phyloP scores from a whole-genome alignment of 2,888 invertebrate genomes.

The Dioctria rufipes region DNA sequence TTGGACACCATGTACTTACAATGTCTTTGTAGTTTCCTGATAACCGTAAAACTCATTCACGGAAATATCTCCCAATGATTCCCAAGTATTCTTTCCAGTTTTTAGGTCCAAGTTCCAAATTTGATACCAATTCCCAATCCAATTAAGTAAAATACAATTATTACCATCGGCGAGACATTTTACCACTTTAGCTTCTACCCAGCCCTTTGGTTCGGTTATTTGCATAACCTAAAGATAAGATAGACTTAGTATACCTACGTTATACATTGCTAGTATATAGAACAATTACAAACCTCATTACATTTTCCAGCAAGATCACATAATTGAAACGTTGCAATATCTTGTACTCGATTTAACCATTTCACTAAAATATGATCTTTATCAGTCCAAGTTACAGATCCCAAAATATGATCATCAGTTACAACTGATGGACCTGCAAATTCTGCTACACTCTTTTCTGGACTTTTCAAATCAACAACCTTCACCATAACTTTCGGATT shows the following conservation, averaged over 20 bases:
- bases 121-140: conserved; percentile 72
- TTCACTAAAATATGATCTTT: conserved; percentile 78
- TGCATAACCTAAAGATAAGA: conserved; percentile 70
- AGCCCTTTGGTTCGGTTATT: conserved; percentile 78
- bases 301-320: conserved; percentile 64
- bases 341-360: conserved; percentile 92
- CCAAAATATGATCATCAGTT: conserved; percentile 78
- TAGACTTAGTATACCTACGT: background rate
- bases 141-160: conserved; percentile 66
- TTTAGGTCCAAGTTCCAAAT: conserved; percentile 67
- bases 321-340: conserved; percentile 69
- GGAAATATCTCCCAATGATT: conserved; percentile 72
- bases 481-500: conserved; percentile 83
- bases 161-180: conserved; percentile 62
- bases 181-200: conserved; percentile 78
- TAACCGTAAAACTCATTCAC: conserved; percentile 77
- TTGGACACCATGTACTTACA: conserved; percentile 68
- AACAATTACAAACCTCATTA: conserved; percentile 59
- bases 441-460: conserved; percentile 67
- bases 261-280: no score
- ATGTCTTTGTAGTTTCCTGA: conserved; percentile 74
- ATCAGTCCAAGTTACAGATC: conserved; percentile 82
- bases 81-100: conserved; percentile 65
- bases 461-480: conserved; percentile 74
- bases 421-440: conserved; percentile 74